Evolutionary conservation across 2,888 invertebrate species (phyloP).

Genomic region (Tenthredo mesomela): DNA sequence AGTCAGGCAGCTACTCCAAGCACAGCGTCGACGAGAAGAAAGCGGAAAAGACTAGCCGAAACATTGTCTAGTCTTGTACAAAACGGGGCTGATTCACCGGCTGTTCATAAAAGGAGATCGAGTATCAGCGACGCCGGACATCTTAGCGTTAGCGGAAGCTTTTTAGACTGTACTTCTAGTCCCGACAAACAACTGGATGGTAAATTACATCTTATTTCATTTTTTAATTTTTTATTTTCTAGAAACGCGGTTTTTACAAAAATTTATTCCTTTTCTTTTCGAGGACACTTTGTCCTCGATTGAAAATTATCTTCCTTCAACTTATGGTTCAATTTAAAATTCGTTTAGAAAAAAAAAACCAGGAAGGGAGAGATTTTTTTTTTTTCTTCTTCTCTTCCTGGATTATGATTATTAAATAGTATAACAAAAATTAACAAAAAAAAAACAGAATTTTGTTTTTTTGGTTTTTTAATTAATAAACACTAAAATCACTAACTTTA

Average conservation of each 20-base stretch:
- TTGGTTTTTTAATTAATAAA: neutral
- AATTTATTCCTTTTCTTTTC: neutral
- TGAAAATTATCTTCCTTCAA: constrained; percentile 7
- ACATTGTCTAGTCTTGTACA: constrained; percentile 81
- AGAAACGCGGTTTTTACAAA: too few relatives aligned
- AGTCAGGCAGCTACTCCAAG: constrained; percentile 80
- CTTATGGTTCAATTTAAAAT: constrained; percentile 4
- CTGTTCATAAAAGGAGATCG: constrained; percentile 89
- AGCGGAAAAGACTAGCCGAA: constrained; percentile 89
- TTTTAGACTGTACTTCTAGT: constrained; percentile 93
- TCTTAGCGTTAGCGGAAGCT: constrained; percentile 91
- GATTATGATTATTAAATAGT: neutral
- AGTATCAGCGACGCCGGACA: constrained; percentile 92
- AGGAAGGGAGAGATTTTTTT: neutral
- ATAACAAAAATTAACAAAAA: neutral
- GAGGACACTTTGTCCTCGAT: neutral
- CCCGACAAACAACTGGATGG: constrained; percentile 83
- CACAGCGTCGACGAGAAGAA: constrained; percentile 82
- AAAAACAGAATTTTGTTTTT: neutral
- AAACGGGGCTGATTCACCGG: constrained; percentile 79
- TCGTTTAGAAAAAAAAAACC: too few relatives aligned
- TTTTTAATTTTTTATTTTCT: neutral
- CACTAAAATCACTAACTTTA: constrained; percentile 45
- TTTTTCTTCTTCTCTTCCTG: too few relatives aligned
- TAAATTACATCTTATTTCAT: constrained; percentile 59